Conservation (phyloP, 2,888 invertebrate genomes). For the Drosophila peninsularis region DNA sequence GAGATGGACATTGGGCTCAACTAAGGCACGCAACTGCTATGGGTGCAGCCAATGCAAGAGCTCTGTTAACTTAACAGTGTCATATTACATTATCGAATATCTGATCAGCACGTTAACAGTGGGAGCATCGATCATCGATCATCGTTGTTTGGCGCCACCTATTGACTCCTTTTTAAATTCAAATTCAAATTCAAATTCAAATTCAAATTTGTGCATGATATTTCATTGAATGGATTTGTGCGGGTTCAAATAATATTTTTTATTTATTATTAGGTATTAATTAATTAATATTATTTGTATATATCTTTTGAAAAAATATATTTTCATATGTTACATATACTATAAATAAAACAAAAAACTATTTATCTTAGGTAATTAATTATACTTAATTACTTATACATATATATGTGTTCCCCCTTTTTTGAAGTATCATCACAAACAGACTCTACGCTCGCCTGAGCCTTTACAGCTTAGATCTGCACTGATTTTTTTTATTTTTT, state of each 20-base stretch:
- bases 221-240: neutral
- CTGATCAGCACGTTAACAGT: neutral
- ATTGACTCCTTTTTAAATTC: neutral
- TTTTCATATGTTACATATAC: too few relatives aligned
- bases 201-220: neutral
- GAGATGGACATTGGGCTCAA: constrained; percentile 34
- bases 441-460: neutral
- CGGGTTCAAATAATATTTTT: too few relatives aligned
- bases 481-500: constrained; percentile 67
- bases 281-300: neutral
- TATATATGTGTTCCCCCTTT: neutral
- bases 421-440: constrained; percentile 24
- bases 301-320: too few relatives aligned
- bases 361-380: neutral
- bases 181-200: too few relatives aligned
- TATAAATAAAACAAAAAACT: neutral
- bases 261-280: neutral
- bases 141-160: neutral
- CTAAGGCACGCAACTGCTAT: constrained; percentile 6
- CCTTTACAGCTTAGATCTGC: constrained; percentile 19
- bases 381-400: neutral
- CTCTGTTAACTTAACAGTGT: constrained; percentile 1
- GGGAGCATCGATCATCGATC: neutral
- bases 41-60: neutral
- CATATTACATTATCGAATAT: neutral